These are phyloP conservation scores for Chloropsis hardwickii DNA, from an alignment of 2,113 vertebrate genomes.

Conservation along the genomic window DNA sequence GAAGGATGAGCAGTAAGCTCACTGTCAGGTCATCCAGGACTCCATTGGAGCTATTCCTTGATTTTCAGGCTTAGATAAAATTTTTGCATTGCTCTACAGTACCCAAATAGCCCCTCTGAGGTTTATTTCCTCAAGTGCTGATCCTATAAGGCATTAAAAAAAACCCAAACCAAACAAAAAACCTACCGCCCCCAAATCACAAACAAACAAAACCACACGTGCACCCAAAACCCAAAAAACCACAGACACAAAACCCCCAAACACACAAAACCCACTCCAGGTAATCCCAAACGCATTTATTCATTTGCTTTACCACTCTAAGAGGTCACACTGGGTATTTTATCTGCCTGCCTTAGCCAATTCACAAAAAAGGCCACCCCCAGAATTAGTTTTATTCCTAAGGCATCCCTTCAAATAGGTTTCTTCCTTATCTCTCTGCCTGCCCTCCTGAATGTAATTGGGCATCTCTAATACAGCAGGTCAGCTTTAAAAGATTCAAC, in stretches of 20 bases:
- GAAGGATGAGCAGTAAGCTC: not conserved
- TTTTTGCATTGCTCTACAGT: not conserved
- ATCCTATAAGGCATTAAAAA: not conserved
- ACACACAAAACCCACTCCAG: not conserved
- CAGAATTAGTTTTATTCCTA: not conserved
- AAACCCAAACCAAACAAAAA: not conserved
- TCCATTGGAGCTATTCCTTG: not conserved
- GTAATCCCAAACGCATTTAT: not conserved
- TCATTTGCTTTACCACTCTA: not conserved
- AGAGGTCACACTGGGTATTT: not conserved
- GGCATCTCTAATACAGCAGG: not conserved
- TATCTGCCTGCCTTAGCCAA: not conserved
- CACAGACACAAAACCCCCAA: not conserved
- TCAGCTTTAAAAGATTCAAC: not conserved
- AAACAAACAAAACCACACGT: not conserved
- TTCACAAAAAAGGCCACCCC: not conserved
- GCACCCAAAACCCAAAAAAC: not conserved
- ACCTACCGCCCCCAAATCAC: accelerated
- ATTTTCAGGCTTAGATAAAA: not conserved
- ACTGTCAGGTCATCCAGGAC: not conserved
- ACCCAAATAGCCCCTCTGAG: not conserved
- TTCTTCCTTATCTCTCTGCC: not conserved
- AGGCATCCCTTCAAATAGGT: not conserved
- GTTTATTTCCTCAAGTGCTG: not conserved
- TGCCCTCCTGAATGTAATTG: not conserved